phyloP scores from a whole-genome alignment of 2,888 invertebrate genomes.

The Cataglyphis altisquamis region DNA sequence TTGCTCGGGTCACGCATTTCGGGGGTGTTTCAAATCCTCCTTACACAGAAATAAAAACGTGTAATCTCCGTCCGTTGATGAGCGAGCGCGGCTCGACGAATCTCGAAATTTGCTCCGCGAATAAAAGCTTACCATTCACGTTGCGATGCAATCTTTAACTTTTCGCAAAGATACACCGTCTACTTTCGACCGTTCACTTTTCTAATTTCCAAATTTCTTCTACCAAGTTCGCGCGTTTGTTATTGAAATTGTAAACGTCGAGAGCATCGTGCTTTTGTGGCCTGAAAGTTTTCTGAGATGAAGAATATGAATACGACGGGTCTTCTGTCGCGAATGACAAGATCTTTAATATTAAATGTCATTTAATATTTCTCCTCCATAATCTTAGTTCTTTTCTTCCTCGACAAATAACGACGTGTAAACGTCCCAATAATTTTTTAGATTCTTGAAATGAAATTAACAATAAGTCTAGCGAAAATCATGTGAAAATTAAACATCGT shows the following conservation, averaged over 20 bases:
- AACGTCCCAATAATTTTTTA: slow-evolving; percentile 35
- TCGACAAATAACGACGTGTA: not conserved
- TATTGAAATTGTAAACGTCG: slow-evolving; percentile 48
- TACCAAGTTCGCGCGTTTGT: slow-evolving; percentile 25
- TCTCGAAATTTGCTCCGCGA: slow-evolving; percentile 22
- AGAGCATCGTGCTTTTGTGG: not conserved
- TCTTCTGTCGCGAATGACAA: not conserved
- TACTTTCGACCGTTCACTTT: not conserved
- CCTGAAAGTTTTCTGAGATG: slow-evolving; percentile 21
- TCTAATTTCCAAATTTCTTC: slow-evolving; percentile 30
- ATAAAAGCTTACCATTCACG: slow-evolving; percentile 7
- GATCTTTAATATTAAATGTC: slow-evolving; percentile 25
- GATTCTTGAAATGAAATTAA: not conserved
- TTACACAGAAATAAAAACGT: slow-evolving; percentile 58
- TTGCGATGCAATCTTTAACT: slow-evolving; percentile 17
- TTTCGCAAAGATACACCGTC: slow-evolving; percentile 26
- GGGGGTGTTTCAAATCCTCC: slow-evolving; percentile 12
- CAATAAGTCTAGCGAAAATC: not conserved
- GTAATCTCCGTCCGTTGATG: slow-evolving; percentile 34
- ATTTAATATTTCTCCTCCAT: slow-evolving; percentile 14
- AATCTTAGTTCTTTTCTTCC: not conserved
- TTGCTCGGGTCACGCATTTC: not conserved
- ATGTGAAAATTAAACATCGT: not conserved
- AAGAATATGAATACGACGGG: slow-evolving; percentile 14
- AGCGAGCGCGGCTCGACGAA: slow-evolving; percentile 6